Evolutionary conservation across 2,113 vertebrate species (phyloP), one percentile per base, ranked within the genome.

Genomic region (Stercorarius parasiticus): DNA sequence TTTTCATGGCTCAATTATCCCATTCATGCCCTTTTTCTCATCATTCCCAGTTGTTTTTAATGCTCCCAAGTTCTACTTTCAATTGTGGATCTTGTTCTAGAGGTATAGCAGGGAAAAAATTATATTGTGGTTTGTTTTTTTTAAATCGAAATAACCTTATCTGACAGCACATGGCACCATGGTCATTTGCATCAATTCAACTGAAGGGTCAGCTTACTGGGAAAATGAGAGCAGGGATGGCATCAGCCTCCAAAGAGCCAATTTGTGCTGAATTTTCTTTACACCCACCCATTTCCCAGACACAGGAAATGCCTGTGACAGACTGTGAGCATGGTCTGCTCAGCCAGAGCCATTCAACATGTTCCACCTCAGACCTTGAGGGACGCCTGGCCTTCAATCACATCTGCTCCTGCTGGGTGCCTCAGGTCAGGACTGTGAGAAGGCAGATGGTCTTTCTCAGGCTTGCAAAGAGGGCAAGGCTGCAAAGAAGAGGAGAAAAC

Each of bases 71-170:
- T 81, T 84, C n/a, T 53, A 6, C 19, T 76, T 90, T 50, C 27
- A 49, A 4, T 21, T 69, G 26, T 71, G 11, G 22, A 18, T 80
- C 36, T 74, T 58, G 14, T 89, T 79, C 32, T 13, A 42, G 61
- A 32, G 53, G 29, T 3, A 16, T 0, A 9, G 11, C 11, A 8
- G 4, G 5, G 10, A 7, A 3, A 13, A 3, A 25, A 52, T 38
- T 9, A 4, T 15, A 13, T 16, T 47, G 20, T 18, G 19, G 2
- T 4, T 36, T 26, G n/a, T 27, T 34, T 30, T 45, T 45, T 34
- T 38, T 8, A 26, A 55, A 29, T 29, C 1, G 3, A 36, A 88
- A 34, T 17, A 43, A 58, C 27, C 49, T 64, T 42, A 27, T 25
- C 38, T 69, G 38, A 20, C 18, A 78, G 34, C 53, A 49, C 1